Base-by-base conservation (phyloP, 2,113 vertebrate genomes). In the Platysternon megacephalum region DNA sequence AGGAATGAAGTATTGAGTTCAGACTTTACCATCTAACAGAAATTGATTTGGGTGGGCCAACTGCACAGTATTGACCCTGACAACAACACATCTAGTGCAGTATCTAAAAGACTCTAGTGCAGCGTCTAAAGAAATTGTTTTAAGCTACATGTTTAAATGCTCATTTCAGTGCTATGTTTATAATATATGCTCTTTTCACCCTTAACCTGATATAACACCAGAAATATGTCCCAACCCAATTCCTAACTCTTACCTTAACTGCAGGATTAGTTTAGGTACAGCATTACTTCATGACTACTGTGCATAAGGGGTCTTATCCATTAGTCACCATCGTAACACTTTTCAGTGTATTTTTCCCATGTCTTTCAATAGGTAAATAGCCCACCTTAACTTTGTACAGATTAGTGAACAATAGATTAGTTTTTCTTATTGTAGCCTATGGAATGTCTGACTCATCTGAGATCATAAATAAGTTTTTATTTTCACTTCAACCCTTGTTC, bases 301-400 rank as follows among this genome's bases (percentile, higher is more conserved):
- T 65, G 84, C 13, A 78, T 35, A 85, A 86, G 53, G 82, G 19
- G 26, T 83, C 29, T 35, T 74, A 86, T 91, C 85, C 58, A 21
- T 86, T 93, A 78, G 55, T 91, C 90, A 48, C 48, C 72, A 24
- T 4, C 81, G 13, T 76, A 91, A 76, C 6, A 17, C 46, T 11
- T 84, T 86, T 82, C 26, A 6, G 55, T 87, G 16, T 79, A 17
- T 56, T 92, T 39, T 61, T 56, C 22, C n/a, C n/a, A 26, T 95
- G 96, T 94, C n/a, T 82, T 92, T 80, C 24, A 86, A 2, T 58
- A 86, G 86, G 26, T 84, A 94, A 76, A 48, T 89, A 72, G 17
- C 52, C 72, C n/a, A 44, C 22, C 39, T 76, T 26, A 22, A 21
- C 11, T 83, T 83, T 44, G 39, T 26, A 42, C 39, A 16, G 39